These are phyloP conservation scores for Toxostoma redivivum DNA, from an alignment of 2,113 vertebrate species.

Conservation along the genomic window DNA sequence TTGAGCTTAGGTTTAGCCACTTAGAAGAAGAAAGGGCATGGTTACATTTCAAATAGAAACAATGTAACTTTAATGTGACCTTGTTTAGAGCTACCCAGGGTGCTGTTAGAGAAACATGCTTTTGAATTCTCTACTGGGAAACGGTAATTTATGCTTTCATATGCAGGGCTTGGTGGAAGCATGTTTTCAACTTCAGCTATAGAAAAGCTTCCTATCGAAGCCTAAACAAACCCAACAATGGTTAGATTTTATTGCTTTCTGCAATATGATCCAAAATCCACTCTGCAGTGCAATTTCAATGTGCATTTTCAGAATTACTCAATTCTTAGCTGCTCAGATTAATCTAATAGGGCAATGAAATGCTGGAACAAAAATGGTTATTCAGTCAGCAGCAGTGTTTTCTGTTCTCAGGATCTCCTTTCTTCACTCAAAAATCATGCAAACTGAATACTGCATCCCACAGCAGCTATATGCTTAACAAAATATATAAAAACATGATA, in stretches of 20 bases:
- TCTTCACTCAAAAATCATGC: not conserved
- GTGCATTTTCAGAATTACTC: not conserved
- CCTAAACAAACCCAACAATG: not conserved
- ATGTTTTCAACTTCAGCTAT: not conserved
- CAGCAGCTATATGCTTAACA: not conserved
- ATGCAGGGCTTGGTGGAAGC: not conserved
- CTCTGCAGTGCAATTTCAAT: not conserved
- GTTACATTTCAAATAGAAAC: slow-evolving; percentile 32
- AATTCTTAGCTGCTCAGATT: not conserved
- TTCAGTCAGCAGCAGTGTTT: not conserved
- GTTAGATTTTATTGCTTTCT: not conserved
- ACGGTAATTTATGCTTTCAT: not conserved
- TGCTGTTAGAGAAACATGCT: not conserved
- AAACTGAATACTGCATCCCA: not conserved
- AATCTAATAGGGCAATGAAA: not conserved
- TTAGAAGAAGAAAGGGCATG: not conserved
- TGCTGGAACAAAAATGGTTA: not conserved
- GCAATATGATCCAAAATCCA: not conserved
- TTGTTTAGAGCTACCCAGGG: not conserved
- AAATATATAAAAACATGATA: not conserved
- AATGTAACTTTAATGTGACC: slow-evolving; percentile 52
- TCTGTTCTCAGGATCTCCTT: not conserved
- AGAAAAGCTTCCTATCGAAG: not conserved
- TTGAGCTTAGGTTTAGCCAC: not conserved
- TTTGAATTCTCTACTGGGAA: not conserved